Evolutionary conservation across 2,797 vertebrate genomes (phyloP), one percentile per base, ranked within the genome.

Genomic region (Apodemus agrarius): DNA sequence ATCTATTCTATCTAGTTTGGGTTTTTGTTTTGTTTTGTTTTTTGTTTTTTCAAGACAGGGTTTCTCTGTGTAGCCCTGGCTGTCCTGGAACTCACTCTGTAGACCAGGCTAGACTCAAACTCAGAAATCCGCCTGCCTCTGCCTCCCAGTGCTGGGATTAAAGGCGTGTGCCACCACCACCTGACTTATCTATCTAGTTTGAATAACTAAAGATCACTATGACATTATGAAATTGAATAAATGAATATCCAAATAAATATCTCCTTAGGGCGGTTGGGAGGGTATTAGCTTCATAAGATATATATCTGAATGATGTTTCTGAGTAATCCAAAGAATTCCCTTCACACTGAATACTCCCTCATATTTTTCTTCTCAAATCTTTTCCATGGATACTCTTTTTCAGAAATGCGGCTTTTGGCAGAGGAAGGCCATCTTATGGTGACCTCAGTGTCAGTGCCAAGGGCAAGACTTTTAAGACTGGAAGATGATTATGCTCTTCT

Each of bases 291-390:
- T 80, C 61, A 31, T 72, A 74, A 67, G 91, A 83, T 37, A 95
- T 86, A 61, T 72, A 57, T 37, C 34, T 65, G 67, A 86, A 65
- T 94, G 81, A 0, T 72, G 49, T 81, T 95, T 97, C 91, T 49
- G 43, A 82, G 34, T 83, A 59, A 67, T 26, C 49, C 52, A 93
- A 72, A 63, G 92, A 74, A 72, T 49, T 80, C 22, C 63, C 93
- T 94, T 91, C 40, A n/a, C 29, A 22, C 40, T 54, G 81, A 86
- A 80, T 80, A 79, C 59, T 67, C 22, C 19, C 52, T 90, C 75
- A 1, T 1, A 10, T n/a, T 83, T 89, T 85, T 26, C n/a, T 16
- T 91, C 89, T 63, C 9, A 54, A 93, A 14, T 54, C 12, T 52
- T 65, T 31, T 17, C 16, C 14, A 1, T 75, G 57, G 54, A 19